Percentiles rank a stretch among this genome's conserved stretches.
Conservation (phyloP, 2,888 invertebrate genomes). For the Sturmia bella region DNA sequence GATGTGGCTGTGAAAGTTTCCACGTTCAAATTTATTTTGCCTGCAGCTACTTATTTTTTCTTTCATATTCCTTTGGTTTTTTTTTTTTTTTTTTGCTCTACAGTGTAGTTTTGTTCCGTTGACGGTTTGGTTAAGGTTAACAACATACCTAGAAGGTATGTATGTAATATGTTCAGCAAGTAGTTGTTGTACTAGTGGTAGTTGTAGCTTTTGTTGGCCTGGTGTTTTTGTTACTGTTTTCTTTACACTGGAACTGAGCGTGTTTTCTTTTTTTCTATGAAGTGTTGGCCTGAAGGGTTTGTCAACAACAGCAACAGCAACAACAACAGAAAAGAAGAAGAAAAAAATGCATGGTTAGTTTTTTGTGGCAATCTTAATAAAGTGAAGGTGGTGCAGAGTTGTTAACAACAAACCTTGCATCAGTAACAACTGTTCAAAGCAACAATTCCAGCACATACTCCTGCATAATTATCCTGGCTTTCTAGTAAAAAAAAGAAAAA, state of each 20-base stretch:
- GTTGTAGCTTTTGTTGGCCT: slow-evolving; percentile 10
- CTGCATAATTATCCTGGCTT: slow-evolving; percentile 14
- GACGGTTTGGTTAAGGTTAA: slow-evolving; percentile 46
- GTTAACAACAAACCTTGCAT: slow-evolving; percentile 11
- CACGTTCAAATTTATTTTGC: no score
- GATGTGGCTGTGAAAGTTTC: no score
- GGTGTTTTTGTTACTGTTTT: slow-evolving; percentile 12
- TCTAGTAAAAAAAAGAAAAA: background rate
- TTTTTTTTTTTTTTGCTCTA: no score
- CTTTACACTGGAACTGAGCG: background rate
- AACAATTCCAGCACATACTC: background rate
- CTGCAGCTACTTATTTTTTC: no score
- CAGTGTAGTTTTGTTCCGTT: slow-evolving; percentile 46
- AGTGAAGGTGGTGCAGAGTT: slow-evolving; percentile 24
- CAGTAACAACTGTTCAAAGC: background rate
- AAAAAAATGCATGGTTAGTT: slow-evolving; percentile 24
- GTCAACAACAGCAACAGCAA: slow-evolving; percentile 32
- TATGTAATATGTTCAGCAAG: background rate
- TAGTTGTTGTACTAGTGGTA: slow-evolving; percentile 4
- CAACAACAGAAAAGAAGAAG: background rate
- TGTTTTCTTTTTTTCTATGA: background rate
- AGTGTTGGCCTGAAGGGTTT: slow-evolving; percentile 52
- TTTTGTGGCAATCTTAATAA: slow-evolving; percentile 39
- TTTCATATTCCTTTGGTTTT: no score
- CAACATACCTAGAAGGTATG: slow-evolving; percentile 15